Percentiles rank a stretch among this genome's conserved stretches.
Evolutionary conservation across 2,113 vertebrate genomes (phyloP).

Genomic region (Hystrix brachyura): DNA sequence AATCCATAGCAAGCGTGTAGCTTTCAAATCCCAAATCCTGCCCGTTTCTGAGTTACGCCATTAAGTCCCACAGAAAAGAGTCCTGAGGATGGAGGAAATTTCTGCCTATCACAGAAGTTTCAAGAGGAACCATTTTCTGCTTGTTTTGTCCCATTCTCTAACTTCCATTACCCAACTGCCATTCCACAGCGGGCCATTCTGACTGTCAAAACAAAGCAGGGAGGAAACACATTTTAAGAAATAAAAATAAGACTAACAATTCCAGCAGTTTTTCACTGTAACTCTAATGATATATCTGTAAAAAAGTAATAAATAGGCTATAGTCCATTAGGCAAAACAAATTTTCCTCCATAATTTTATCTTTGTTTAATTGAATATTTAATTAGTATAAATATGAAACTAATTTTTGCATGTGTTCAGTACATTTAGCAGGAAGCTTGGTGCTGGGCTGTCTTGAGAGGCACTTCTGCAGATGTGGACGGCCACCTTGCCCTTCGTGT

Average conservation of each 20-base stretch:
- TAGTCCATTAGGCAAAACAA: constrained; percentile 92
- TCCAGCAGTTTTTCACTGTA: constrained; percentile 67
- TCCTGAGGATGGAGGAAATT: neutral
- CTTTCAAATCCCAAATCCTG: constrained; percentile 48
- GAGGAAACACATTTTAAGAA: constrained; percentile 58
- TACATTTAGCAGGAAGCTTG: constrained; percentile 87
- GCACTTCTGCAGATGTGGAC: constrained; percentile 78
- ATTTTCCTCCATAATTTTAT: constrained; percentile 89
- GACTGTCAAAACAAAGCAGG: constrained; percentile 76
- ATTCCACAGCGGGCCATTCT: neutral
- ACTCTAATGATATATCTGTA: constrained; percentile 87
- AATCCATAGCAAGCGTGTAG: constrained; percentile 17
- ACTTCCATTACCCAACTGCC: neutral
- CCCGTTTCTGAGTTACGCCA: neutral
- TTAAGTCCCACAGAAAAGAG: neutral
- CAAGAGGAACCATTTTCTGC: neutral
- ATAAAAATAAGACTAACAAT: constrained; percentile 70
- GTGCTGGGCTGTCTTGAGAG: constrained; percentile 73
- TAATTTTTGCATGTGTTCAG: constrained; percentile 86
- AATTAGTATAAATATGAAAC: constrained; percentile 90
- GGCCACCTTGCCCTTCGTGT: constrained; percentile 85
- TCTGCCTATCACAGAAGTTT: neutral
- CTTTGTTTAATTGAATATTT: constrained; percentile 93
- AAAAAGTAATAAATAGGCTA: constrained; percentile 88
- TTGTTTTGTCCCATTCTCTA: neutral